Percentiles rank a stretch among this genome's conserved stretches.
These are phyloP conservation scores for Callopanchax toddi DNA, from an alignment of 2,113 vertebrate species.

Conservation along the genomic window DNA sequence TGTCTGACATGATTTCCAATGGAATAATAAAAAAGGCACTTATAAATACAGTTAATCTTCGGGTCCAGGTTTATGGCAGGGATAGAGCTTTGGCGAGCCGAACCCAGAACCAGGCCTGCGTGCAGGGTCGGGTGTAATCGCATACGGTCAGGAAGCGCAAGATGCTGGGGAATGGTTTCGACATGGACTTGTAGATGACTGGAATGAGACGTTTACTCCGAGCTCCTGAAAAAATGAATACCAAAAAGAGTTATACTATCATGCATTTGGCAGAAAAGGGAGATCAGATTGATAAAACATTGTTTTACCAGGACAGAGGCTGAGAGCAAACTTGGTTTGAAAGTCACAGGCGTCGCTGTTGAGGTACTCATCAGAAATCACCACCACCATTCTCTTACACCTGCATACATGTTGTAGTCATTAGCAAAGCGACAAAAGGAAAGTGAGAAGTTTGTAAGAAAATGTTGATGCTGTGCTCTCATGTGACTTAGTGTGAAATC, in stretches of 20 bases:
- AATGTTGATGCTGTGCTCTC: too few relatives aligned
- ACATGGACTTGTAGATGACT: slow-evolving; percentile 92
- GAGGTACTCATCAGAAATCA: slow-evolving; percentile 96
- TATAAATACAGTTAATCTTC: neutral
- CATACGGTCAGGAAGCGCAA: slow-evolving; percentile 93
- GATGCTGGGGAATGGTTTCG: slow-evolving; percentile 91
- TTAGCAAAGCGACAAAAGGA: too few relatives aligned
- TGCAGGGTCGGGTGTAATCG: slow-evolving; percentile 93
- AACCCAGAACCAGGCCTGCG: slow-evolving; percentile 93
- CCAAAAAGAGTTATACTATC: neutral
- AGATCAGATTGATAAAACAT: too few relatives aligned
- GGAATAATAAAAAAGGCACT: too few relatives aligned
- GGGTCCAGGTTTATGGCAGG: slow-evolving; percentile 69
- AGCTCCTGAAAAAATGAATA: slow-evolving; percentile 79
- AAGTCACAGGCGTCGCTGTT: slow-evolving; percentile 95
- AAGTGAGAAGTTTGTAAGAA: too few relatives aligned
- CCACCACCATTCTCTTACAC: slow-evolving; percentile 94
- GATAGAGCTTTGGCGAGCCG: slow-evolving; percentile 91
- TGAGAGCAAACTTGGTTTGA: slow-evolving; percentile 98
- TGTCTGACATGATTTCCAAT: neutral
- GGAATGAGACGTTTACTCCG: slow-evolving; percentile 91
- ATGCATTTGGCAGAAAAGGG: neutral
- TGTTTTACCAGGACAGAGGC: slow-evolving; percentile 90
- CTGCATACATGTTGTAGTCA: slow-evolving; percentile 59
- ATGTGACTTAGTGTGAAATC: too few relatives aligned